These are phyloP conservation scores for Brachylomia viminalis DNA, from an alignment of 2,888 invertebrate species.

Conservation along the genomic window DNA sequence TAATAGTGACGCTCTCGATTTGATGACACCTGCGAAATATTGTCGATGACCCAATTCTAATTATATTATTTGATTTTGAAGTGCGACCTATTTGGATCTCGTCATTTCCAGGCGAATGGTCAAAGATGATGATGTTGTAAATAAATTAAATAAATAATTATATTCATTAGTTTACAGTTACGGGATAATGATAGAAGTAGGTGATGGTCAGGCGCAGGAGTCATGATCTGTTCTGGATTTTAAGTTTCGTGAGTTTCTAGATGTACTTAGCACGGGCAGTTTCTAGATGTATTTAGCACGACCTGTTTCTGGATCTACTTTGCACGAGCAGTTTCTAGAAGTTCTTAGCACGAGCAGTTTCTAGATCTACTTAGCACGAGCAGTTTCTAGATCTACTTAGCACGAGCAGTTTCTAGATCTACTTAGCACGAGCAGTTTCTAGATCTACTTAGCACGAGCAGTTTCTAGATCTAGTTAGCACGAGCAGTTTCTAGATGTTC, in stretches of 20 bases:
- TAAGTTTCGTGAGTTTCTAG: not conserved
- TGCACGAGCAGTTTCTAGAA: constrained; percentile 19
- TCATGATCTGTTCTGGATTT: not conserved
- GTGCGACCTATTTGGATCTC: not conserved
- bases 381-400: constrained; percentile 29
- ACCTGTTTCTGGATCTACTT: constrained; percentile 31
- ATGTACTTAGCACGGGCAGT: constrained; percentile 35
- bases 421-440: constrained; percentile 29
- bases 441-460: no score
- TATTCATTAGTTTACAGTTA: not conserved
- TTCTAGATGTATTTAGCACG: no score
- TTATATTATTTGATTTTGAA: constrained; percentile 14
- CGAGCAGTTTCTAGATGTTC: constrained; percentile 28
- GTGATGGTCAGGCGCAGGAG: no score
- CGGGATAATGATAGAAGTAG: no score
- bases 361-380: constrained; percentile 30
- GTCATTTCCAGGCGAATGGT: not conserved
- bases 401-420: constrained; percentile 26
- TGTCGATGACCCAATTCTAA: not conserved
- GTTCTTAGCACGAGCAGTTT: no score
- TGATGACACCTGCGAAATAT: constrained; percentile 14
- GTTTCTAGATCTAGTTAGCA: constrained; percentile 22
- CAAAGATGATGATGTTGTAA: not conserved
- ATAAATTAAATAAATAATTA: constrained; percentile 1
- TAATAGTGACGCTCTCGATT: not conserved